These are phyloP conservation scores for Palaemon carinicauda DNA, from an alignment of 1,140 invertebrate species.

Conservation along the genomic window DNA sequence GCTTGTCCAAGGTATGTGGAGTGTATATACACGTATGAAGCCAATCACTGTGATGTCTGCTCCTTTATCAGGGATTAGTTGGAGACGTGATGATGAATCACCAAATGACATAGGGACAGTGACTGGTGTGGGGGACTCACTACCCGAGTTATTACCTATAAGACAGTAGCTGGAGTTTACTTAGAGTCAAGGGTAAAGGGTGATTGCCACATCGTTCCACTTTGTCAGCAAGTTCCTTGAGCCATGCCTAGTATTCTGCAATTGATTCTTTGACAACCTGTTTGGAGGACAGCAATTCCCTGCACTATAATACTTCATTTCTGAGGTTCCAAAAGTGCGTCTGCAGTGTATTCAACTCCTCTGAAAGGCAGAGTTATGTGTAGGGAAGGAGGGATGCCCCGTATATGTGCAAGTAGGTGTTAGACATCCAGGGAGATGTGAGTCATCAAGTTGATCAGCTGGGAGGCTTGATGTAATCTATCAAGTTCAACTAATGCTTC, in stretches of 20 bases:
- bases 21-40: not conserved
- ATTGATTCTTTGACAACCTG: not conserved
- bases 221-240: constrained; percentile 13
- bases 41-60: too few relatives aligned
- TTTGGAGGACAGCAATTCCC: not conserved
- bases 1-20: too few relatives aligned
- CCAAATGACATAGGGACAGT: too few relatives aligned
- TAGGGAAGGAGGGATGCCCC: not conserved
- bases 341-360: not conserved
- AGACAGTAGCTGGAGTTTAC: not conserved
- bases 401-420: not conserved
- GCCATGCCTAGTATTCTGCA: not conserved
- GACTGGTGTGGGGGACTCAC: too few relatives aligned
- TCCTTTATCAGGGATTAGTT: not conserved
- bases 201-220: too few relatives aligned
- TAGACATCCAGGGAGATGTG: not conserved
- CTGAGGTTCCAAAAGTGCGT: not conserved
- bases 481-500: too few relatives aligned
- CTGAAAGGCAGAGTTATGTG: not conserved
- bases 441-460: not conserved
- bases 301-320: not conserved
- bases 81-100: not conserved
- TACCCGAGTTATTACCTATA: too few relatives aligned
- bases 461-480: too few relatives aligned
- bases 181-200: too few relatives aligned